Conservation (phyloP, 2,113 vertebrate species). For the Semnornis frantzii region DNA sequence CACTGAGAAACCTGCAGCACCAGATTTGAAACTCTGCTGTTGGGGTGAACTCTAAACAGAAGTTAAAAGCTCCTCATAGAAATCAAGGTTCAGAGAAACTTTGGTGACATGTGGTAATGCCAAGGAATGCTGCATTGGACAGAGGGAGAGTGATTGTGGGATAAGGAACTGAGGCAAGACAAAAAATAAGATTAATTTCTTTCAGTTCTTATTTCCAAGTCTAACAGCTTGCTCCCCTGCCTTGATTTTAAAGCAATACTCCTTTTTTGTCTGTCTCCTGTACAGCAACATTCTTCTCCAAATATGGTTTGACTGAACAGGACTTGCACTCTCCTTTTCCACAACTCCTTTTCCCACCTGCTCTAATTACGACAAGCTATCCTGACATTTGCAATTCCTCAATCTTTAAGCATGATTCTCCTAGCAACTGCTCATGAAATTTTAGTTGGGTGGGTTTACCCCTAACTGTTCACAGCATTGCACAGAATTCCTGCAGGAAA, state of each 20-base stretch:
- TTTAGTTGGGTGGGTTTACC: not conserved
- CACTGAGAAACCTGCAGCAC: not conserved
- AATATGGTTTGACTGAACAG: constrained; percentile 28
- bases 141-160: not conserved
- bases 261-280: not conserved
- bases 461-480: not conserved
- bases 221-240: not conserved
- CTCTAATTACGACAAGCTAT: not conserved
- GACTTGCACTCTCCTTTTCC: not conserved
- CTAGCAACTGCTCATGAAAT: not conserved
- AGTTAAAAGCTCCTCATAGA: not conserved
- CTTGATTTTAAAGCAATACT: not conserved
- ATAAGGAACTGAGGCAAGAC: not conserved
- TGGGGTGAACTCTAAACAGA: not conserved
- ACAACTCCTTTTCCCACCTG: constrained; percentile 26
- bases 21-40: not conserved
- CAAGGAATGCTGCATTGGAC: not conserved
- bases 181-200: not conserved
- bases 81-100: not conserved
- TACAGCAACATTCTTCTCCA: constrained; percentile 8
- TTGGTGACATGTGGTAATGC: not conserved
- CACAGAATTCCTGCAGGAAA: not conserved
- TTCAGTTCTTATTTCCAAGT: not conserved
- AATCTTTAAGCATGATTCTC: not conserved
- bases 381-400: not conserved